Evolutionary conservation across 2,888 invertebrate species (phyloP).

Genomic region (Chouioia cunea): DNA sequence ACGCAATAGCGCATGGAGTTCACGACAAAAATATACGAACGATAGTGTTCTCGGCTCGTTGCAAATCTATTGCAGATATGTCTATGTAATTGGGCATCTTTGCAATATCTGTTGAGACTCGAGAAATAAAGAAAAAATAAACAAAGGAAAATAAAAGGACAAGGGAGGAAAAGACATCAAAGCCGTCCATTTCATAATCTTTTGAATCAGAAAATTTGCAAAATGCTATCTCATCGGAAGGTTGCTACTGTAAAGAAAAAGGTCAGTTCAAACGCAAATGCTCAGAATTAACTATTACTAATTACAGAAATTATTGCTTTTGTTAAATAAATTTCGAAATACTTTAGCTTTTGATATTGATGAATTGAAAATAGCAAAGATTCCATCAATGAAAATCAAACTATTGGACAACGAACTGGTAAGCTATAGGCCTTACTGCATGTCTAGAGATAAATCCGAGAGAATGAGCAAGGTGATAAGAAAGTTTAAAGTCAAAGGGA

Average conservation of each 20-base stretch:
- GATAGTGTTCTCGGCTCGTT: constrained; percentile 24
- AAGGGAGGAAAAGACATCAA: not conserved
- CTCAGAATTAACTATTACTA: not conserved
- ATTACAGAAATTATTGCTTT: constrained; percentile 33
- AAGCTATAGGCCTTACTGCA: not conserved
- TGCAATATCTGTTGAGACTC: not conserved
- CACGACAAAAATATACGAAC: constrained; percentile 44
- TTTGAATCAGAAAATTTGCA: no score
- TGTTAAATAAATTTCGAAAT: constrained; percentile 30
- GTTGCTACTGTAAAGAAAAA: constrained; percentile 14
- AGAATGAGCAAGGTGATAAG: not conserved
- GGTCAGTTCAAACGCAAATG: constrained; percentile 24
- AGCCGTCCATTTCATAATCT: no score
- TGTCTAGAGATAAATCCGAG: not conserved
- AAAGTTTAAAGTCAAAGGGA: not conserved
- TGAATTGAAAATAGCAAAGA: constrained; percentile 9
- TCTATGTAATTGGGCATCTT: constrained; percentile 35
- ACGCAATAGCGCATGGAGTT: constrained; percentile 46
- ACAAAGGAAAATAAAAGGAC: not conserved
- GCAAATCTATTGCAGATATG: constrained; percentile 41
- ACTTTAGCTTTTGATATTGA: constrained; percentile 11
- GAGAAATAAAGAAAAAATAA: not conserved
- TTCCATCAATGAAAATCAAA: not conserved
- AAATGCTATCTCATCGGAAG: no score
- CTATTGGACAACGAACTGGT: not conserved